Evolutionary conservation across 2,797 vertebrate genomes (phyloP), one percentile per base, ranked within the genome.

Genomic region (Scyliorhinus canicula): DNA sequence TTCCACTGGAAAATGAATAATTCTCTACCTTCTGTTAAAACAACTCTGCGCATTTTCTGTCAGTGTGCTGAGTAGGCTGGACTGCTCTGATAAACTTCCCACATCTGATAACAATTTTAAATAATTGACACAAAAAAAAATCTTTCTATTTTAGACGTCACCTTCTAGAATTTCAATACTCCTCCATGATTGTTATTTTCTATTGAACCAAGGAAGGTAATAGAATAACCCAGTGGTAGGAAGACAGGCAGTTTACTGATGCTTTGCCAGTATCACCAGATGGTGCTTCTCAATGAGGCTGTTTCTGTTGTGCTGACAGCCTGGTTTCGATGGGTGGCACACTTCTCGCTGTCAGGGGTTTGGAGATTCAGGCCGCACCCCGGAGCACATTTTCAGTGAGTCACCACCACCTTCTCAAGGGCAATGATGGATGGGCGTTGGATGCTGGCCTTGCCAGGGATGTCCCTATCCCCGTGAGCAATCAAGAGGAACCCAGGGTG

Each of bases 81-180:
- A 40, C 57, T 65, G 57, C 24, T 91, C 57, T 8, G 88, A 65
- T 91, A 91, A 91, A 91, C 60, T 91, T 65, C 60, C 44, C 60
- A 91, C 88, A 91, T 44, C 88, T 91, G 88, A 91, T 40, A 91
- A 91, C 88, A 91, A 91, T 91, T 91, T 91, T 44, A 40, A 91
- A 57, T 91, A 65, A 91, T 91, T 91, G 57, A 44, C 88, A 91
- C 60, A 91, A 63, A 44, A 91, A 63, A 44, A 65, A 65, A 19
- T 91, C 40, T 60, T 90, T 91, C 19, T 65, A 65, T 65, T 91
- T 44, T 47, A 65, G n/a, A 57, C 40, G 57, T 91, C 88, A 91
- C 88, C n/a, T 91, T 91, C 88, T 91, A 28, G 57, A 91, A 65
- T 65, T 91, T 91, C 60, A 65, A 26, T 65, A 28, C 40, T 91